These are phyloP conservation scores for Chrysolina haemoptera DNA, from an alignment of 2,888 invertebrate genomes.

Conservation along the genomic window DNA sequence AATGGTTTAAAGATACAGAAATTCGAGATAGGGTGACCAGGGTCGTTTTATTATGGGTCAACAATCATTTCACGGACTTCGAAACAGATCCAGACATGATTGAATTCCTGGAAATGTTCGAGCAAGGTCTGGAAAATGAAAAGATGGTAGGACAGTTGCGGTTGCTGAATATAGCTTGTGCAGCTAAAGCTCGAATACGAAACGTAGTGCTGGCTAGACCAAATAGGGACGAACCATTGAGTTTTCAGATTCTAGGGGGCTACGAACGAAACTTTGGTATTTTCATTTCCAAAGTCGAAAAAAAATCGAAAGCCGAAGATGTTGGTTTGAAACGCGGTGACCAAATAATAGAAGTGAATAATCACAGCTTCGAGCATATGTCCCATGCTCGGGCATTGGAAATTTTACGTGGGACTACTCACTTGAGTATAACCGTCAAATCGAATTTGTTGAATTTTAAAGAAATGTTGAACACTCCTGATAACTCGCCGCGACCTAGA, in stretches of 20 bases:
- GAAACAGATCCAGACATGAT: conserved; percentile 97
- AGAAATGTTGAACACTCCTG: conserved; percentile 83
- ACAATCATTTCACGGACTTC: conserved; percentile 98
- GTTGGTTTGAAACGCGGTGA: conserved; percentile 97
- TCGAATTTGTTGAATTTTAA: conserved; percentile 93
- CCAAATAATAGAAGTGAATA: conserved; percentile 98
- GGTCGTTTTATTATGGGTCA: conserved; percentile 98
- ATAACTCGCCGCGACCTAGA: conserved; percentile 85
- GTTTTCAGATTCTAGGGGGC: conserved; percentile 95
- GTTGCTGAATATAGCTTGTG: conserved; percentile 95
- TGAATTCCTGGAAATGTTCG: conserved; percentile 95
- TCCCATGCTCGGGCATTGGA: conserved; percentile 93
- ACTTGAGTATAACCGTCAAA: conserved; percentile 96
- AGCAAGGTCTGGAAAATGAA: conserved; percentile 72
- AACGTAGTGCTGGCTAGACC: conserved; percentile 93
- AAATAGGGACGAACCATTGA: conserved; percentile 92
- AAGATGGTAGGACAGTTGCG: conserved; percentile 67
- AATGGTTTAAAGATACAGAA: conserved; percentile 89
- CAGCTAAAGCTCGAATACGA: conserved; percentile 94
- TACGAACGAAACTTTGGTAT: conserved; percentile 89
- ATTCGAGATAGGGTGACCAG: conserved; percentile 91
- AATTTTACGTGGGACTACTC: conserved; percentile 93
- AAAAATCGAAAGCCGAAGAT: conserved; percentile 94
- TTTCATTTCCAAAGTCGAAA: conserved; percentile 95
- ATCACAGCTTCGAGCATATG: conserved; percentile 95